Percentiles rank a stretch among this genome's conserved stretches.
phyloP scores from a whole-genome alignment of 2,113 vertebrate species.

The Mustelus asterias region DNA sequence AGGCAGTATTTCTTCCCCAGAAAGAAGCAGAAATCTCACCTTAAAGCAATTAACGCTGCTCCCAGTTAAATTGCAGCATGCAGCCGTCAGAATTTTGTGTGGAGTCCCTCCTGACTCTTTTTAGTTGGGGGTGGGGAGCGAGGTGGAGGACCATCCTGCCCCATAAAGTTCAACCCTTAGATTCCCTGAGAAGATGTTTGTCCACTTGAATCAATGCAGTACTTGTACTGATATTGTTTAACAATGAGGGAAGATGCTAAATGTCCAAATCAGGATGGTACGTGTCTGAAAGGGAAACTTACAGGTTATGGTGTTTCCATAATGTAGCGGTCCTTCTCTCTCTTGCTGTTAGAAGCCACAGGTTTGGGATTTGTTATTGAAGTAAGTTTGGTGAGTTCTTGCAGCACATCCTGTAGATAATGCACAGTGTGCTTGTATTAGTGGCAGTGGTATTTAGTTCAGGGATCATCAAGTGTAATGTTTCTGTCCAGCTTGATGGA shows the following conservation, averaged over 20 bases:
- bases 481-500: neutral
- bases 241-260: neutral
- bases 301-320: neutral
- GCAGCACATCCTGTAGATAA: neutral
- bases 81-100: no score
- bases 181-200: neutral
- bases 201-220: neutral
- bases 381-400: neutral
- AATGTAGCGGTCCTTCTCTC: neutral
- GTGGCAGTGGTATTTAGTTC: neutral
- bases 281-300: neutral
- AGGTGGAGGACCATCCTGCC: no score
- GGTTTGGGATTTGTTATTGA: no score
- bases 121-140: no score
- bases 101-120: no score
- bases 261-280: neutral
- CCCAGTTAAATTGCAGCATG: no score
- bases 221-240: neutral
- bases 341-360: neutral
- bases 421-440: neutral
- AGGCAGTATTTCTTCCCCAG: no score
- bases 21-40: no score
- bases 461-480: neutral
- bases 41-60: no score
- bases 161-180: no score